Percentiles rank a stretch among this genome's conserved stretches.
phyloP scores from a whole-genome alignment of 1,140 invertebrate genomes.

The Tetraneura akinire region DNA sequence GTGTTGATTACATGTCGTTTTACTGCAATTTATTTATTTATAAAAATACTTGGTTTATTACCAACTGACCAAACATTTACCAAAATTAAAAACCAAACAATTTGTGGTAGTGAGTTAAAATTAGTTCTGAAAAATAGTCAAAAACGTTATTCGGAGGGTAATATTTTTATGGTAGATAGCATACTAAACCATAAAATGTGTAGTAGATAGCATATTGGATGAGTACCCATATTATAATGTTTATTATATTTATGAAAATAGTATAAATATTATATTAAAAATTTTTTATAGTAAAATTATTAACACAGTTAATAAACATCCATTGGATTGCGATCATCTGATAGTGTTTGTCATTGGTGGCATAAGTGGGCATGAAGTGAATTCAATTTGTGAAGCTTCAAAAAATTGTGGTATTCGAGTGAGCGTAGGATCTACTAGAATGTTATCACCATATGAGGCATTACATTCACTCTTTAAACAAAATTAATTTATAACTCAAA shows the following conservation, averaged over 20 bases:
- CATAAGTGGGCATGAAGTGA: slow-evolving; percentile 37
- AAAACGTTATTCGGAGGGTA: too few species aligned
- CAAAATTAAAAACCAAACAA: too few species aligned
- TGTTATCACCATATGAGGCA: slow-evolving; percentile 45
- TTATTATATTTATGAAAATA: not conserved
- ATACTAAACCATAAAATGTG: too few species aligned
- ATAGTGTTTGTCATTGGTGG: slow-evolving; percentile 44
- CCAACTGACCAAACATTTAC: too few species aligned
- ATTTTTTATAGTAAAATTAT: slow-evolving; percentile 29
- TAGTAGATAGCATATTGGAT: too few species aligned
- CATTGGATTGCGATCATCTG: slow-evolving; percentile 37
- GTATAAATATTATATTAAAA: not conserved
- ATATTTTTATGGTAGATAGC: too few species aligned
- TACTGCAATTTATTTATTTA: too few species aligned
- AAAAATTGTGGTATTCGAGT: slow-evolving; percentile 45
- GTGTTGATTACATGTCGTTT: too few species aligned
- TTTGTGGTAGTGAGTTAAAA: too few species aligned
- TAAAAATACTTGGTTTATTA: too few species aligned
- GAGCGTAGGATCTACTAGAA: slow-evolving; percentile 40
- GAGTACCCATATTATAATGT: too few species aligned
- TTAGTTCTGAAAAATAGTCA: too few species aligned
- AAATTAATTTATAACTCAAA: not conserved
- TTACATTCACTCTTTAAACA: slow-evolving; percentile 18
- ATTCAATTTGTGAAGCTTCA: slow-evolving; percentile 38
- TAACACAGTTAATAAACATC: slow-evolving; percentile 41